Base-by-base conservation (phyloP, 2,888 invertebrate species). In the Stenolophus ochropezus region DNA sequence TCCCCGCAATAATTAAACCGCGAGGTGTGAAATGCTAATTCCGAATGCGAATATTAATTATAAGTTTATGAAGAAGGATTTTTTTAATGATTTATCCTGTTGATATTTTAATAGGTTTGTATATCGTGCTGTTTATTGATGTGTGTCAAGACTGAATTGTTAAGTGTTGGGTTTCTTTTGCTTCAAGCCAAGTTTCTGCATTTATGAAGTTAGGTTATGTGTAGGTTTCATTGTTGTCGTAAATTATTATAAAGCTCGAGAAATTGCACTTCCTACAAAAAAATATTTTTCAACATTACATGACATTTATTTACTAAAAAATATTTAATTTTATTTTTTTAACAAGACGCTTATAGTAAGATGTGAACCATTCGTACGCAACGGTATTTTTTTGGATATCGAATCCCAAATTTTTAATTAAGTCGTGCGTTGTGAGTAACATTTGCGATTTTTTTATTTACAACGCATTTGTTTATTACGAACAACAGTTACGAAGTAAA, bases 41-140 rank as follows among this genome's bases (percentile, higher is more conserved):
- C 16, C 1, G 23, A 78, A 8, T 58, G 78, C 78, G 65, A 47
- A 51, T 65, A 69, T 78, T 78, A 78, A 78, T 78, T 78, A 78
- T 49, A n/a, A 58, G 49, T 78, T 78, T 69, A 78, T 78, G 78
- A 78, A 61, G 65, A 65, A 42, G 61, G 65, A 47, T 78, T 49
- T 47, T 78, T 78, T 49, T 65, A 25, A 65, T 65, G 42, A 78
- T 78, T 78, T 78, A 51, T 69, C 65, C 51, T 69, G 78, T 78
- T 78, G 78, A 78, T 69, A 78, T 78, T 78, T 78, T 78, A 69
- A 78, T 78, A 20, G 78, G 65, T 65, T 73, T 78, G 47, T 78
- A 78, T 78, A 78, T 78, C 78, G 51, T n/a, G 65, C 25, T 33
- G 23, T 78, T 78, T 78, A 78, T 78, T 78, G 78, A 78, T 78